A percentile compares a stretch with the other conserved stretches of the same genome.
These are phyloP conservation scores for Champsocephalus gunnari DNA, from an alignment of 2,797 vertebrate genomes.

Conservation along the genomic window DNA sequence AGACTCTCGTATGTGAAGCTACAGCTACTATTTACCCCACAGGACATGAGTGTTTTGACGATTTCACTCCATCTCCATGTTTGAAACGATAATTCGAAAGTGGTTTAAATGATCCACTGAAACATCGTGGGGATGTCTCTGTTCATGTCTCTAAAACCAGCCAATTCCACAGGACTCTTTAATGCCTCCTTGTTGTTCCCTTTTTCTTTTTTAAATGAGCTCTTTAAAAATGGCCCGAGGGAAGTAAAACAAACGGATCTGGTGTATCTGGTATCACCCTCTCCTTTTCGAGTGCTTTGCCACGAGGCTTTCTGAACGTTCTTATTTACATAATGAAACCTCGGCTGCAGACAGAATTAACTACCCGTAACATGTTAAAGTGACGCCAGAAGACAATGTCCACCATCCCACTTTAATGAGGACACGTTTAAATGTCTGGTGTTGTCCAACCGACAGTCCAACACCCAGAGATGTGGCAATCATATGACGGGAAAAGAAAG, in stretches of 20 bases:
- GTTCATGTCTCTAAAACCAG: slow-evolving; percentile 8
- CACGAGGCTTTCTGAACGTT: background rate
- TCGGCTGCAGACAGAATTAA: background rate
- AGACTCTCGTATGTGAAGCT: background rate
- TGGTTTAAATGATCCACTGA: background rate
- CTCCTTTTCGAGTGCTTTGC: slow-evolving; percentile 9
- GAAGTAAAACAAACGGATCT: slow-evolving; percentile 10
- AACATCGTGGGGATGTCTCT: background rate
- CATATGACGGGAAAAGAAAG: too few relatives aligned
- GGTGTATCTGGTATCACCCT: slow-evolving; percentile 1
- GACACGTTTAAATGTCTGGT: too few relatives aligned
- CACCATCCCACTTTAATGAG: too few relatives aligned
- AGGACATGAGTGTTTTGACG: background rate
- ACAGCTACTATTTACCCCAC: background rate
- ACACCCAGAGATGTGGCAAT: too few relatives aligned
- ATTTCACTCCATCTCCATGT: too few relatives aligned
- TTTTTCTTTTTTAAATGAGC: slow-evolving; percentile 4
- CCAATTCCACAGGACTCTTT: slow-evolving; percentile 16
- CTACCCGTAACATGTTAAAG: too few relatives aligned
- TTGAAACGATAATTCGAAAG: background rate
- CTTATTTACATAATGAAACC: background rate
- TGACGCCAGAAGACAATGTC: too few relatives aligned
- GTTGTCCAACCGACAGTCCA: too few relatives aligned
- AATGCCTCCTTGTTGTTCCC: background rate
- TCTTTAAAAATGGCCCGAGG: slow-evolving; percentile 11